A percentile compares a stretch with the other conserved stretches of the same genome.
Evolutionary conservation across 2,888 invertebrate species (phyloP).

Genomic region (Microctonus aethiopoides): DNA sequence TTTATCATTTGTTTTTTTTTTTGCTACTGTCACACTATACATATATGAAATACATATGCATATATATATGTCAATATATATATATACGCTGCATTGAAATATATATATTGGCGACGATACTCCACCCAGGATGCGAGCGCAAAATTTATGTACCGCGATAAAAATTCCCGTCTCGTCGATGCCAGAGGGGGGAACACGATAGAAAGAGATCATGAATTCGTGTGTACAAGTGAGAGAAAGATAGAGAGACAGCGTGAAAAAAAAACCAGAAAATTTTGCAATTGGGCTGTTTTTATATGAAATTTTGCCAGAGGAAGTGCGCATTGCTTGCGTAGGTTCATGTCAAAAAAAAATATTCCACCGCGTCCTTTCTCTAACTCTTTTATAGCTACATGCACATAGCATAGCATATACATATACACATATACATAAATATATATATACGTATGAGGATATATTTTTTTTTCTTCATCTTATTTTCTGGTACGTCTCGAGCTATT

Average conservation of each 20-base stretch:
- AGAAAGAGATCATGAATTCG: neutral
- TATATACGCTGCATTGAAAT: neutral
- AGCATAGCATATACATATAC: no score
- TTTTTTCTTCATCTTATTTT: slow-evolving; percentile 17
- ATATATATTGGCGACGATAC: slow-evolving; percentile 30
- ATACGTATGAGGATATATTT: no score
- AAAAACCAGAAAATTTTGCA: slow-evolving; percentile 4
- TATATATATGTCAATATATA: neutral
- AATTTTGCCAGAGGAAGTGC: slow-evolving; percentile 28
- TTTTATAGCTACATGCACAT: slow-evolving; percentile 16
- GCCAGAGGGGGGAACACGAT: neutral
- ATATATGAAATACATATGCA: neutral
- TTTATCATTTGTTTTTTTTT: no score
- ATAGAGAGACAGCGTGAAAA: neutral
- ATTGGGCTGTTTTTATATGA: slow-evolving; percentile 2
- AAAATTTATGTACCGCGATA: slow-evolving; percentile 35
- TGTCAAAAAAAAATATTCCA: slow-evolving; percentile 13
- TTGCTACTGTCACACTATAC: slow-evolving; percentile 11
- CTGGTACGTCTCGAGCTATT: slow-evolving; percentile 17
- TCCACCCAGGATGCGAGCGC: slow-evolving; percentile 26
- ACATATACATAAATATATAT: neutral
- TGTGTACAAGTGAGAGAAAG: no score
- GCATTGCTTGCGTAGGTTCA: slow-evolving; percentile 24
- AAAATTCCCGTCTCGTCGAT: slow-evolving; percentile 34
- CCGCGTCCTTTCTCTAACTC: slow-evolving; percentile 46